Evolutionary conservation across 2,797 vertebrate genomes (phyloP), one percentile per base, ranked within the genome.

Genomic region (Australoheros facetus): DNA sequence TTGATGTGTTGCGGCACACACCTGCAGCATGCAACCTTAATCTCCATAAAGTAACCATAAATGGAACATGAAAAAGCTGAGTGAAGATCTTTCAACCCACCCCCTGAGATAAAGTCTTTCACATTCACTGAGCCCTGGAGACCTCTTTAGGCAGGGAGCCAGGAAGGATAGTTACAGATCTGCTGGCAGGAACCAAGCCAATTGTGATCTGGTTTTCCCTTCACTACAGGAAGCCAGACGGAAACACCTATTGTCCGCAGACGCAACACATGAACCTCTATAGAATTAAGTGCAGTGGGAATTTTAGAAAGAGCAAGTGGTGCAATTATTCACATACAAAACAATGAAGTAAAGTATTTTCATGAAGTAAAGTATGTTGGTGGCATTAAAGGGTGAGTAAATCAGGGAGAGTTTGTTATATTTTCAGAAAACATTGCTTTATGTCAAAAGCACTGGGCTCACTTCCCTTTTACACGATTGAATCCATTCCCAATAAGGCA

Each of bases 181-280:
- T 84, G 82, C 74, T 73, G 83, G 86, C 83, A 84, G 85, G 79
- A 91, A 85, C 82, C 28, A 19, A 77, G 84, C 82, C 85, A 89
- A 76, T 85, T 84, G 81, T 81, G 73, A 82, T 86, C 30, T 51
- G 85, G 78, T 77, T 93, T 88, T 83, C 87, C 89, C 85, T 91
- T 92, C 88, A 93, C 91, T 92, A 93, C 93, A 90, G 88, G 90
- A 93, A 93, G 87, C 73, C 73, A 64, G 74, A 81, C 79, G 91
- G 88, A 93, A 94, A 85, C 82, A 56, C 56, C 90, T 81, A 95
- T 93, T 94, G 93, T 94, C 86, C 89, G 77, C 71, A 80, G 71
- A 90, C 80, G 91, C 89, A 93, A 92, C 91, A 87, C 73, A 87
- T 21, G 12, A 66, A 89, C 62, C 34, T 54, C 34, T 55, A 75